Evolutionary conservation across 1,140 invertebrate genomes (phyloP), one percentile per base, ranked within the genome.

Genomic region (Scaptomyza graminum): DNA sequence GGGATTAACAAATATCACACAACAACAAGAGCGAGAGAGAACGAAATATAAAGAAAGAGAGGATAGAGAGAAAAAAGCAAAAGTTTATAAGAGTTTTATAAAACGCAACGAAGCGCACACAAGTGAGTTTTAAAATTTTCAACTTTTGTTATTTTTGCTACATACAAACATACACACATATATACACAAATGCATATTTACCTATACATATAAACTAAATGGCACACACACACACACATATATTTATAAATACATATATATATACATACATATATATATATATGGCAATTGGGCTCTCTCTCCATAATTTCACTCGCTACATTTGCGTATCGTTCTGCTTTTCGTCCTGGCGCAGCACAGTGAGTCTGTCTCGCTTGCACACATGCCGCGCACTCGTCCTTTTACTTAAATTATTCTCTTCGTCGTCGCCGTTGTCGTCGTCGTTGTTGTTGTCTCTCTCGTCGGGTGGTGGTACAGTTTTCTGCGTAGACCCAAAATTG

Each of bases 391-490:
- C 82, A 88, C 83, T 87, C 83, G 82, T 76, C 57, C 64, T 54
- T 51, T 61, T 61, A 34, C 31, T 9, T 0, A 8, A 34, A 34
- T 34, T 9, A 9, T 9, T 34, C 31, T 62, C 49, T n/a, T 52
- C 43, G 16, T 66, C 37, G 57, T 55, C 62, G 28, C 62, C 61
- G 43, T 61, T 49, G n/a, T 76, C 41, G 64, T 70, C 22, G 46
- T 65, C 61, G 43, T 61, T 49, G 39, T 50, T 41, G 49, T 59
- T 60, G 43, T 49, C 57, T 15, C 62, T 64, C 44, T 81, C 60
- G 41, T 89, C 83, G 84, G 79, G 79, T 89, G 83, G 83, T 89
- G 83, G 83, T 88, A 88, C 83, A 88, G 83, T 88, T 88, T 88
- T 88, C 83, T 88, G 79, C 73, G 84, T 89, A 76, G 66, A 68